phyloP scores from a whole-genome alignment of 2,797 vertebrate species.

The Sebastes reedi region DNA sequence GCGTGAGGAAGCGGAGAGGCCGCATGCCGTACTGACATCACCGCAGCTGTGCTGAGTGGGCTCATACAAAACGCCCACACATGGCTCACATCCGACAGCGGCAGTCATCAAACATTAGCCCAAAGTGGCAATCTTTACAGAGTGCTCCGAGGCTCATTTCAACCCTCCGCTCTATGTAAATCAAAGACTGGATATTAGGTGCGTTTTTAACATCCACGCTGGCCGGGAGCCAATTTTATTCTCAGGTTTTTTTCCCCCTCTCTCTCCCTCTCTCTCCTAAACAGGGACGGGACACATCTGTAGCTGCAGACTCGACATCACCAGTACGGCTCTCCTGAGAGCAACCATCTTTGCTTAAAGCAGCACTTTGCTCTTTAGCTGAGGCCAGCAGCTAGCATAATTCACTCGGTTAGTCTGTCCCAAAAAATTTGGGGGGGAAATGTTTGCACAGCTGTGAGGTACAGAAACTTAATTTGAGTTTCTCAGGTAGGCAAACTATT shows the following conservation, averaged over 20 bases:
- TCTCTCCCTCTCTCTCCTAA: not conserved
- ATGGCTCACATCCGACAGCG: conserved; percentile 66
- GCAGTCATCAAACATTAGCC: conserved; percentile 66
- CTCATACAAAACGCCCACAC: conserved; percentile 70
- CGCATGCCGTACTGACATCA: conserved; percentile 62
- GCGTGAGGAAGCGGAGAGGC: conserved; percentile 23
- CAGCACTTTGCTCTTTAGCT: conserved; percentile 43
- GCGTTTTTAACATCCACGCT: conserved; percentile 24
- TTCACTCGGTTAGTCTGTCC: not conserved
- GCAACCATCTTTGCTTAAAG: conserved; percentile 35
- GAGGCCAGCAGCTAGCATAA: conserved; percentile 11
- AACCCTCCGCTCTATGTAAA: conserved; percentile 21
- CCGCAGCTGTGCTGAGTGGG: conserved; percentile 74
- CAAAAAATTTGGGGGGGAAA: not conserved
- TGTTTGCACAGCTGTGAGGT: not conserved
- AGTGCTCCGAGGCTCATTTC: conserved; percentile 39
- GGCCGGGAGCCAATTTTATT: not conserved
- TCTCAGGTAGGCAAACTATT: not conserved
- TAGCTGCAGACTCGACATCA: conserved; percentile 36
- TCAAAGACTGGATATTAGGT: conserved; percentile 19
- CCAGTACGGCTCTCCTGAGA: conserved; percentile 39
- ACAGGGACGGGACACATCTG: conserved; percentile 40
- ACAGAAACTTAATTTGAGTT: not conserved
- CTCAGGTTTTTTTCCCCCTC: not conserved
- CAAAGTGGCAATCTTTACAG: conserved; percentile 58